These are phyloP conservation scores for Apodemia hepburni DNA, from an alignment of 2,888 invertebrate genomes.

Conservation along the genomic window DNA sequence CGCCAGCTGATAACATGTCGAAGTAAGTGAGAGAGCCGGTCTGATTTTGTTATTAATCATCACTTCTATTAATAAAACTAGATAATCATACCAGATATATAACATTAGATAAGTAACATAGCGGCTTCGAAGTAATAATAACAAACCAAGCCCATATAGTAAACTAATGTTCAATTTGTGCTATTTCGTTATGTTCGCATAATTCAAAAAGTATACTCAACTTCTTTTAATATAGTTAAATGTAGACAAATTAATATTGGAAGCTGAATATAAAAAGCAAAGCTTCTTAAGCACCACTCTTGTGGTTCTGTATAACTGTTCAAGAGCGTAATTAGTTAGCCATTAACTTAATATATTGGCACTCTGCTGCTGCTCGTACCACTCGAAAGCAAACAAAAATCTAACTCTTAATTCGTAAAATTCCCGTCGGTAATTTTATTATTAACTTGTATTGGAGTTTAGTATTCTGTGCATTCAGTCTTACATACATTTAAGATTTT, in stretches of 20 bases:
- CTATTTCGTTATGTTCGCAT: too few relatives aligned
- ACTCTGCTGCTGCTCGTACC: conserved; percentile 44
- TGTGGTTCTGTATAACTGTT: conserved; percentile 57
- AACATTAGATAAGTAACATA: too few relatives aligned
- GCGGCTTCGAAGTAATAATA: too few relatives aligned
- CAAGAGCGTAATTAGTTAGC: conserved; percentile 66
- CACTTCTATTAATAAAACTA: too few relatives aligned
- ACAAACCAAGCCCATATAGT: too few relatives aligned
- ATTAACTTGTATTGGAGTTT: conserved; percentile 41
- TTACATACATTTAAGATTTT: conserved; percentile 22
- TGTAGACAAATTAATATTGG: conserved; percentile 29
- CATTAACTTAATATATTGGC: conserved; percentile 67
- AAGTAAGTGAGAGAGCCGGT: too few relatives aligned
- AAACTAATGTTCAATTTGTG: too few relatives aligned
- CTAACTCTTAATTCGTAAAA: conserved; percentile 43
- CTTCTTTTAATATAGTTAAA: conserved; percentile 27
- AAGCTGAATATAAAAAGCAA: conserved; percentile 37
- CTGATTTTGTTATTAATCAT: too few relatives aligned
- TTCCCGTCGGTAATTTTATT: conserved; percentile 38
- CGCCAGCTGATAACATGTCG: too few relatives aligned
- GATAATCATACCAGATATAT: too few relatives aligned
- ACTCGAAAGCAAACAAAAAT: conserved; percentile 48
- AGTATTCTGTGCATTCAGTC: conserved; percentile 35
- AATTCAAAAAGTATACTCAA: neutral
- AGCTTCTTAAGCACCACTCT: conserved; percentile 59